Evolutionary conservation across 2,888 invertebrate species (phyloP).

Genomic region (Machimus rusticus): DNA sequence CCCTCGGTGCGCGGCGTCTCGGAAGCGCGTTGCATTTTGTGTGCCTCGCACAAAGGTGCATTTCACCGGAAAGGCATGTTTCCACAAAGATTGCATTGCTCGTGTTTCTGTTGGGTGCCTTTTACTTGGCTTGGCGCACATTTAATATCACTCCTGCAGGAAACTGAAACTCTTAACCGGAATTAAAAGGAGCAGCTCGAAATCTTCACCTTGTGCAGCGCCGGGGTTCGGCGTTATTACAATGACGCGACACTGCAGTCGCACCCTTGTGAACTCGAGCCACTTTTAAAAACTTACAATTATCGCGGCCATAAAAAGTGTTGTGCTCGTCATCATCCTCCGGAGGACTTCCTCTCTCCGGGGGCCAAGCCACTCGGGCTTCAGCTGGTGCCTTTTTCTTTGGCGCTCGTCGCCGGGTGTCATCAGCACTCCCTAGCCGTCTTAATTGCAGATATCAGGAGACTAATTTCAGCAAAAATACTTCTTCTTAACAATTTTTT

Average conservation of each 20-base stretch:
- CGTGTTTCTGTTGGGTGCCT: background rate
- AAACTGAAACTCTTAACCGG: background rate
- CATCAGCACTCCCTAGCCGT: background rate
- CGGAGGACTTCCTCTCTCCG: background rate
- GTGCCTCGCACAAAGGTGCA: background rate
- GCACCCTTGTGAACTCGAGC: background rate
- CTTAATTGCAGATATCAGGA: background rate
- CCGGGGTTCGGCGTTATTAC: background rate
- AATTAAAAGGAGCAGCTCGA: background rate
- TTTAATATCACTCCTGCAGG: background rate
- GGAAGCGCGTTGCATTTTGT: background rate
- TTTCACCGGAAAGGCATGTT: background rate
- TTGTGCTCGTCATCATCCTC: constrained; percentile 6
- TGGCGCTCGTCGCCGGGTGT: background rate
- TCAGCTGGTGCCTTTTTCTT: background rate
- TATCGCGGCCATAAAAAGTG: constrained; percentile 5
- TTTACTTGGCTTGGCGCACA: background rate
- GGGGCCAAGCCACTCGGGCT: background rate
- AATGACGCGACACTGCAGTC: background rate
- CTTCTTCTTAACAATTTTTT: background rate
- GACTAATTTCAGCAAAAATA: background rate
- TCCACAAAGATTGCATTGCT: background rate
- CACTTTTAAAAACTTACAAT: constrained; percentile 10
- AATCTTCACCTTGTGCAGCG: background rate
- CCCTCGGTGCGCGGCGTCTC: background rate